These are phyloP conservation scores for Pangasius larnaudii DNA, from an alignment of 2,797 vertebrate species.

Conservation along the genomic window DNA sequence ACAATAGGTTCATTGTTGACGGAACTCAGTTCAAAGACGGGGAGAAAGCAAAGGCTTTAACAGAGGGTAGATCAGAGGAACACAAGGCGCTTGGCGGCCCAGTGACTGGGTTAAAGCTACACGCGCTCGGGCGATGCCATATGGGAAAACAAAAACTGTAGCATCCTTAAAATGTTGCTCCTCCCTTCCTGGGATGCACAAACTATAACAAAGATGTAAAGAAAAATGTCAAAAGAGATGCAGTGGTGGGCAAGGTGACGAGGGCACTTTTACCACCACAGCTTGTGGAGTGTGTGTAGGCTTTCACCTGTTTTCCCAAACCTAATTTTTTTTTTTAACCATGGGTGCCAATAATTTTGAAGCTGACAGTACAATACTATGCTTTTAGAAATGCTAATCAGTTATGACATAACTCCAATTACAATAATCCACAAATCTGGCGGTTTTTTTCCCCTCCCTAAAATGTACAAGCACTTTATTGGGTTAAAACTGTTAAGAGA, in stretches of 20 bases:
- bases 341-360: not conserved
- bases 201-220: not conserved
- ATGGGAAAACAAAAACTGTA: not conserved
- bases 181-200: not conserved
- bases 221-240: not conserved
- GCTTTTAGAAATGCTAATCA: not conserved
- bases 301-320: not conserved
- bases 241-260: not conserved
- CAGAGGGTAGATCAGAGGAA: conserved; percentile 39
- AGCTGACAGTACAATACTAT: too few relatives aligned
- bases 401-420: not conserved
- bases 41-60: conserved; percentile 12
- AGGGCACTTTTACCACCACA: not conserved
- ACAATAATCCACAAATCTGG: not conserved
- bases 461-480: not conserved
- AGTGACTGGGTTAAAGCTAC: conserved; percentile 29
- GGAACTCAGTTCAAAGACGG: conserved; percentile 16
- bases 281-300: not conserved
- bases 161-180: not conserved
- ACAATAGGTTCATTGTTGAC: conserved; percentile 44
- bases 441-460: not conserved
- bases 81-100: not conserved
- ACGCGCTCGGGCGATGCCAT: not conserved
- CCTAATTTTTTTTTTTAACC: too few relatives aligned
- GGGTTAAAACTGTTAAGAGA: conserved; percentile 59